Evolutionary conservation across 2,113 vertebrate genomes (phyloP).

Genomic region (Myotis brandtii): DNA sequence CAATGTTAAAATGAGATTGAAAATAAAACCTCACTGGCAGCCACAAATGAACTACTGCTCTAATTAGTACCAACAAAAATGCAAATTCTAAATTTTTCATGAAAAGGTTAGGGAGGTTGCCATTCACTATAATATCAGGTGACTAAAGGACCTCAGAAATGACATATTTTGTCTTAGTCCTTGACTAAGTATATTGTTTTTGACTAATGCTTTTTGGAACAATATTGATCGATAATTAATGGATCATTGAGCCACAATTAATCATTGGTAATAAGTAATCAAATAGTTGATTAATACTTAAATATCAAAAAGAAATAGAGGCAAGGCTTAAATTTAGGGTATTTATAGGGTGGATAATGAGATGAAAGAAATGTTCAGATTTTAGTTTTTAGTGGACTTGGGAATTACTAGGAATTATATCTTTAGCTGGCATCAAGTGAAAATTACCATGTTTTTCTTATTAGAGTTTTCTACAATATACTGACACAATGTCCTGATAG

Average conservation of each 20-base stretch:
- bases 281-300: not conserved
- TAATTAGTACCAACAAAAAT: not conserved
- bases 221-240: not conserved
- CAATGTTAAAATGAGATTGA: constrained; percentile 27
- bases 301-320: not conserved
- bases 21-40: not conserved
- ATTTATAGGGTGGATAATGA: not conserved
- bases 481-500: not conserved
- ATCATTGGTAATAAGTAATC: constrained; percentile 15
- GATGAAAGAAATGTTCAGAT: constrained; percentile 9
- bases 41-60: not conserved
- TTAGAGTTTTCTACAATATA: constrained; percentile 52
- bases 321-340: constrained; percentile 8
- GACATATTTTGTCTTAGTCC: not conserved
- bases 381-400: constrained; percentile 43
- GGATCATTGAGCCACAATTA: not conserved
- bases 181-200: not conserved
- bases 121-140: not conserved
- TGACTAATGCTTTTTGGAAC: not conserved
- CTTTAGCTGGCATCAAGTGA: not conserved
- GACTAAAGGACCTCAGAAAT: not conserved
- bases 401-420: constrained; percentile 23
- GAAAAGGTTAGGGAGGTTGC: not conserved
- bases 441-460: not conserved
- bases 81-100: not conserved